phyloP scores from a whole-genome alignment of 2,888 invertebrate genomes.

The Nemoura dubitans region DNA sequence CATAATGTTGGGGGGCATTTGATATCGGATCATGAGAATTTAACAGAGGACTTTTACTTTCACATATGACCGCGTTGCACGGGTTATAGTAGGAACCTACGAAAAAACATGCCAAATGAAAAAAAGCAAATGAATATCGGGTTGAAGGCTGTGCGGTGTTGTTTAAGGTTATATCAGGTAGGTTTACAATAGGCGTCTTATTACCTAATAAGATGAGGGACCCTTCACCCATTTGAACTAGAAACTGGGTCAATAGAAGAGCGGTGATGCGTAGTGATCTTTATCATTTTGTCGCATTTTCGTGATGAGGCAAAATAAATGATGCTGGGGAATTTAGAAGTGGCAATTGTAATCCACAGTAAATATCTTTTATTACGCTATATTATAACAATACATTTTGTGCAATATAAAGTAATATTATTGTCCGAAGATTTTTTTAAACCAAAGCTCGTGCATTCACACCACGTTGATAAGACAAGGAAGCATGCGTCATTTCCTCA shows the following conservation, averaged over 20 bases:
- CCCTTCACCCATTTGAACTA: not conserved
- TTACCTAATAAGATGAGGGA: not conserved
- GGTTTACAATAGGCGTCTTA: not conserved
- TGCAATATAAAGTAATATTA: not conserved
- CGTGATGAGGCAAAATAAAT: not conserved
- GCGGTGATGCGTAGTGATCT: not conserved
- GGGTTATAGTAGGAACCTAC: not conserved
- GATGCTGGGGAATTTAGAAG: not conserved
- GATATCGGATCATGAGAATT: not conserved
- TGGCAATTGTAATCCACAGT: not conserved
- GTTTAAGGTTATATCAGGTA: not conserved
- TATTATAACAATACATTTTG: not conserved
- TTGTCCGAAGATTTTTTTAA: not conserved
- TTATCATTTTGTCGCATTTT: not conserved
- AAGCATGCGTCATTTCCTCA: not conserved
- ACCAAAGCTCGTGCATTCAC: not conserved
- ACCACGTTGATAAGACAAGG: not conserved
- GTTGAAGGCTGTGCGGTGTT: not conserved
- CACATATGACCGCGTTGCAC: not conserved
- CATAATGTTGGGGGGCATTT: too few relatives aligned
- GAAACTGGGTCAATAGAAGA: not conserved
- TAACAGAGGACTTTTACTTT: not conserved
- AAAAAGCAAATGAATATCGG: not conserved
- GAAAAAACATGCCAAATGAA: not conserved
- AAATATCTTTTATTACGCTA: not conserved